Conservation (phyloP, 2,888 invertebrate species). For the Microctonus aethiopoides region DNA sequence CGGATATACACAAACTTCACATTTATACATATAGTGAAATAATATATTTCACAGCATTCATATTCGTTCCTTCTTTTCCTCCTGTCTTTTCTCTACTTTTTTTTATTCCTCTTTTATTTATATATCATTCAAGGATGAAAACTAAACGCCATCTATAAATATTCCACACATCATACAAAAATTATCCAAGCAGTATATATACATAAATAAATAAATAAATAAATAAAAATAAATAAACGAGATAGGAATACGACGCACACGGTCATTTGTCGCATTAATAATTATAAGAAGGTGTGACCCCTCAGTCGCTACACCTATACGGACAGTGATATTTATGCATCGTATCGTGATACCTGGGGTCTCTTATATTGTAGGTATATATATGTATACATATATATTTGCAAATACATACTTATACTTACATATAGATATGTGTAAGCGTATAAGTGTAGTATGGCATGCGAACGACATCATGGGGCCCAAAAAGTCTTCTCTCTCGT, state of each 20-base stretch:
- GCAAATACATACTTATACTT: neutral
- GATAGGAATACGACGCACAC: slow-evolving; percentile 34
- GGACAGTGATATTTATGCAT: slow-evolving; percentile 60
- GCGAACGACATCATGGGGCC: slow-evolving; percentile 19
- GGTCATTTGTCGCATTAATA: slow-evolving; percentile 66
- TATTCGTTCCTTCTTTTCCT: neutral
- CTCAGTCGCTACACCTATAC: slow-evolving; percentile 58
- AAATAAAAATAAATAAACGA: slow-evolving; percentile 3
- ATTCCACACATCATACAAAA: slow-evolving; percentile 9
- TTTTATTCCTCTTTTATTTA: neutral
- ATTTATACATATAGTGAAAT: slow-evolving; percentile 25
- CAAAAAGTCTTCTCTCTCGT: slow-evolving; percentile 37
- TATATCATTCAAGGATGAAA: slow-evolving; percentile 7
- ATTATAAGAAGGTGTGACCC: slow-evolving; percentile 65
- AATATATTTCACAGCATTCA: neutral
- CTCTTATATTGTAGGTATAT: slow-evolving; percentile 30
- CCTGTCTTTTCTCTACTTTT: neutral
- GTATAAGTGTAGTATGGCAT: slow-evolving; percentile 3
- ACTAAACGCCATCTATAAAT: slow-evolving; percentile 23
- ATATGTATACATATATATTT: neutral
- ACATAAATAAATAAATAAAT: neutral
- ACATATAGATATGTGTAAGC: neutral
- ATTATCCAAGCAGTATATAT: neutral
- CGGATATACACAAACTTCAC: slow-evolving; percentile 15
- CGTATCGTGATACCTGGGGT: slow-evolving; percentile 48